Percentiles rank a stretch among this genome's conserved stretches.
These are phyloP conservation scores for Mastomys natalensis DNA, from an alignment of 2,113 vertebrate genomes.

Conservation along the genomic window DNA sequence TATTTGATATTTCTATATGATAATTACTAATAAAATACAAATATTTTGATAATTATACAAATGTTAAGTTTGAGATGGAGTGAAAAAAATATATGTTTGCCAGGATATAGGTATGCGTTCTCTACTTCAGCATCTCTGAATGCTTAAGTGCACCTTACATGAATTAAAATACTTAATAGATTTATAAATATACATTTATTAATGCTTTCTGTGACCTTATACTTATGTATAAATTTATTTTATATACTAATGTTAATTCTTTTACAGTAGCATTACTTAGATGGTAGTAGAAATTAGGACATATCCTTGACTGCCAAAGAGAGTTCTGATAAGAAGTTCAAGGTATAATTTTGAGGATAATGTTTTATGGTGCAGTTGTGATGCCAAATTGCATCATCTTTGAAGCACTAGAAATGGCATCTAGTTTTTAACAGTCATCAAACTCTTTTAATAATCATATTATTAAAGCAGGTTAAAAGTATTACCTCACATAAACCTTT, in stretches of 20 bases:
- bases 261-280: not conserved
- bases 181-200: not conserved
- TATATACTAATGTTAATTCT: slow-evolving; percentile 8
- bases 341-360: not conserved
- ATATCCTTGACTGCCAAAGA: not conserved
- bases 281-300: slow-evolving; percentile 14
- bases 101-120: not conserved
- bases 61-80: not conserved
- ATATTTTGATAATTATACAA: not conserved
- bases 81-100: not conserved
- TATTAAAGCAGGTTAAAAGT: not conserved
- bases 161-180: not conserved
- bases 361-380: not conserved
- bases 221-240: not conserved
- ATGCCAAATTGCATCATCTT: not conserved
- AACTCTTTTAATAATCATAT: not conserved
- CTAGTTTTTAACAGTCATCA: slow-evolving; percentile 34
- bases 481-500: not conserved
- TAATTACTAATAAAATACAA: not conserved
- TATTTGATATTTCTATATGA: not conserved
- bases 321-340: slow-evolving; percentile 25
- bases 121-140: not conserved
- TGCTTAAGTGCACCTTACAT: not conserved
- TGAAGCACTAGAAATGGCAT: not conserved
- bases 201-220: not conserved